Percentiles rank a stretch among this genome's conserved stretches.
Conservation (phyloP, 1,140 invertebrate genomes). For the Lordiphosa mommai region DNA sequence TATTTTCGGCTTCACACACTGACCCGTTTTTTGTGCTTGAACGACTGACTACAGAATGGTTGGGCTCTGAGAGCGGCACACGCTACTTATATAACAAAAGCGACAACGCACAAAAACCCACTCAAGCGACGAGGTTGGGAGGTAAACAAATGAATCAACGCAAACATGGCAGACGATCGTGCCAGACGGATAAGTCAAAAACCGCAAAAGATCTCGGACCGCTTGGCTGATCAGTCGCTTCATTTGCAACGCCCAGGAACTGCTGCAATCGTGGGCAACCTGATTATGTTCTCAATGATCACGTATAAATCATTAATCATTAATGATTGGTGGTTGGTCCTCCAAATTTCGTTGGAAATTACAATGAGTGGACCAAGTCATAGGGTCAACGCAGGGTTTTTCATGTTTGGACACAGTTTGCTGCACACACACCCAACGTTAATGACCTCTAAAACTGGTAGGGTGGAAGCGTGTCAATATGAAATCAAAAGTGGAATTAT, state of each 20-base stretch:
- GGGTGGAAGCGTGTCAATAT: constrained; percentile 36
- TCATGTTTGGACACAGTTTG: constrained; percentile 52
- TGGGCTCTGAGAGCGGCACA: constrained; percentile 49
- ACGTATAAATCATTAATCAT: constrained; percentile 39
- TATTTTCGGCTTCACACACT: constrained; percentile 47
- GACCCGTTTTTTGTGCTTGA: constrained; percentile 64
- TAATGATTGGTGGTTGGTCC: constrained; percentile 18
- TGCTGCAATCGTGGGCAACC: constrained; percentile 49
- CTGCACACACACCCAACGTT: constrained; percentile 49
- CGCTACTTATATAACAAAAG: constrained; percentile 73
- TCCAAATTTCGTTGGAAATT: constrained; percentile 33
- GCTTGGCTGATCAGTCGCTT: constrained; percentile 23
- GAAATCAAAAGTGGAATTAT: constrained; percentile 53
- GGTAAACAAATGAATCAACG: constrained; percentile 59
- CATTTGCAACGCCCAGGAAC: constrained; percentile 56
- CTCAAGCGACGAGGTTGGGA: constrained; percentile 49
- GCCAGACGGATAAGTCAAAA: constrained; percentile 24
- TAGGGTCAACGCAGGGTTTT: constrained; percentile 9
- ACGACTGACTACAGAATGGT: constrained; percentile 56
- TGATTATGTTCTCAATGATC: constrained; percentile 32
- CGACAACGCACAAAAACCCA: constrained; percentile 42
- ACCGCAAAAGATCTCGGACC: constrained; percentile 17
- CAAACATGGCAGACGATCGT: constrained; percentile 45
- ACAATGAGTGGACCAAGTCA: constrained; percentile 33
- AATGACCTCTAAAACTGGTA: constrained; percentile 63